Evolutionary conservation across 2,888 invertebrate genomes (phyloP).

Genomic region (Eueremaeus valkanovi): DNA sequence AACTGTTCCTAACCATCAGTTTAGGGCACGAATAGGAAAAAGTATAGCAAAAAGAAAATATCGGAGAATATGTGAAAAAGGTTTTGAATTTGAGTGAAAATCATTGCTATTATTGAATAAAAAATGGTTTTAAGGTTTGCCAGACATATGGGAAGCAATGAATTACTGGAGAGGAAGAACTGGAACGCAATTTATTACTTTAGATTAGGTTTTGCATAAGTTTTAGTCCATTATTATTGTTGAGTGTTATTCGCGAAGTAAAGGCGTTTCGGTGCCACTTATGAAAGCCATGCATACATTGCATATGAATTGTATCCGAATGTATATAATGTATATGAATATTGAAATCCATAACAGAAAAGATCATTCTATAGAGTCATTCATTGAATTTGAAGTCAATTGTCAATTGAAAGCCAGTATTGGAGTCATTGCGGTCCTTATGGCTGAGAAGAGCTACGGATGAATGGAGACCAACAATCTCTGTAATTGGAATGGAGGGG

Average conservation of each 20-base stretch:
- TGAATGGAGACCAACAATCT: conserved; percentile 28
- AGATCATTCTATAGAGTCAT: conserved; percentile 1
- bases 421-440: not conserved
- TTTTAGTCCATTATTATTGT: conserved; percentile 10
- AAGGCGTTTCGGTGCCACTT: conserved; percentile 15
- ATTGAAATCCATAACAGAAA: not conserved
- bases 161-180: not conserved
- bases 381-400: conserved; percentile 12
- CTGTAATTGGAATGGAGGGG: conserved; percentile 26
- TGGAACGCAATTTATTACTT: conserved; percentile 25
- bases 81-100: too few species aligned
- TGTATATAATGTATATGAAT: conserved; percentile 5
- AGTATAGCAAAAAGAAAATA: too few species aligned
- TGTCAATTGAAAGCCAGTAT: not conserved
- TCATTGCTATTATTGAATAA: not conserved
- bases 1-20: too few species aligned
- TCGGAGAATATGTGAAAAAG: too few species aligned
- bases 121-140: not conserved
- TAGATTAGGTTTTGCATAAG: conserved; percentile 22
- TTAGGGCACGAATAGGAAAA: too few species aligned
- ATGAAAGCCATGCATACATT: not conserved
- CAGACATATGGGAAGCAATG: not conserved
- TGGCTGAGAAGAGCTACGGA: conserved; percentile 18
- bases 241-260: not conserved
- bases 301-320: not conserved